A percentile compares a stretch with the other conserved stretches of the same genome.
These are phyloP conservation scores for Leucoma salicis DNA, from an alignment of 2,888 invertebrate species.

Conservation along the genomic window DNA sequence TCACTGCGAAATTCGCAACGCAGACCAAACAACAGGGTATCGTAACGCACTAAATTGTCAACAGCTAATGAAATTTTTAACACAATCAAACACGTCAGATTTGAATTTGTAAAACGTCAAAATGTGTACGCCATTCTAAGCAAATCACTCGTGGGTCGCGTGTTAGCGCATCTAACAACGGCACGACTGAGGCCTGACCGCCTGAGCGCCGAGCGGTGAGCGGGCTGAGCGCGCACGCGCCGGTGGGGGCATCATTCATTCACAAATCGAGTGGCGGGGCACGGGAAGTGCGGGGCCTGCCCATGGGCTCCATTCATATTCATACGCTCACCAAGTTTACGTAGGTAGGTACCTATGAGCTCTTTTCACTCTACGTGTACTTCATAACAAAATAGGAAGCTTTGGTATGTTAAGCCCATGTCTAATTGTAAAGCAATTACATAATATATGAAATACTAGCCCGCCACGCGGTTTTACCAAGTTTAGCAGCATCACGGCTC, in stretches of 20 bases:
- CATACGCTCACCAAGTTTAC: slow-evolving; percentile 56
- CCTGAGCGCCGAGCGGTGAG: slow-evolving; percentile 59
- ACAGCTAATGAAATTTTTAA: slow-evolving; percentile 43
- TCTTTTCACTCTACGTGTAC: slow-evolving; percentile 4
- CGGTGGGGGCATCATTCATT: slow-evolving; percentile 78
- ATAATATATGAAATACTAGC: no score
- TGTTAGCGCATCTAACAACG: slow-evolving; percentile 65
- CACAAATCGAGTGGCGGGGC: slow-evolving; percentile 74
- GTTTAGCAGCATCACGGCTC: no score
- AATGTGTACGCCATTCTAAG: slow-evolving; percentile 42
- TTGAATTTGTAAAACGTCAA: slow-evolving; percentile 67
- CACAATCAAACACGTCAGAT: slow-evolving; percentile 54
- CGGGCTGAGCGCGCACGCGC: slow-evolving; percentile 66
- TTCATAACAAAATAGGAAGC: no score
- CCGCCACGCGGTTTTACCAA: no score
- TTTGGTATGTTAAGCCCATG: no score
- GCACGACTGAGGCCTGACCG: slow-evolving; percentile 70
- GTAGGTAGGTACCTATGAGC: slow-evolving; percentile 36
- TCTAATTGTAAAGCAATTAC: no score
- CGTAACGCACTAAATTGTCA: slow-evolving; percentile 41
- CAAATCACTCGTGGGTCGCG: slow-evolving; percentile 73
- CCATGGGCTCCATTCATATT: slow-evolving; percentile 74
- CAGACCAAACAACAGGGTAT: slow-evolving; percentile 26
- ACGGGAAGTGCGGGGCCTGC: slow-evolving; percentile 47
- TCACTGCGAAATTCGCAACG: slow-evolving; percentile 43